phyloP scores from a whole-genome alignment of 2,113 vertebrate species.

The Glaucidium brasilianum region DNA sequence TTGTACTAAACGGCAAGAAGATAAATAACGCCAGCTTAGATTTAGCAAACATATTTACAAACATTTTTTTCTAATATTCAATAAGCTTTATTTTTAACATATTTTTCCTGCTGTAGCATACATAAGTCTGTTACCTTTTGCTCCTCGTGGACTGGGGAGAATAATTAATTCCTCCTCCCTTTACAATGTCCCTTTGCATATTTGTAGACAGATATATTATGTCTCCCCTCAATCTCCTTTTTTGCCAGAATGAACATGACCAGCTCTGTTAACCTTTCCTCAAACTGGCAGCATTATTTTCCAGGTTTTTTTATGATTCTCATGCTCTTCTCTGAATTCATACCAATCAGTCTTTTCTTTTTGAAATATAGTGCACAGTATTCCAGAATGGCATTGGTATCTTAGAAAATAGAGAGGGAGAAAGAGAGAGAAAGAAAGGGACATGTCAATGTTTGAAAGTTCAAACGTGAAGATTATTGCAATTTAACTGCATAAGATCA shows the following conservation, averaged over 20 bases:
- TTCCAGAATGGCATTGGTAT: not conserved
- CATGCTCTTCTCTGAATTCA: not conserved
- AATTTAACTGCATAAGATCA: not conserved
- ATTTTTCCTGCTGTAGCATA: not conserved
- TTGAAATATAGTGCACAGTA: not conserved
- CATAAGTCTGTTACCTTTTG: not conserved
- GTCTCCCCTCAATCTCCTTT: not conserved
- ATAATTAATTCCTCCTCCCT: not conserved
- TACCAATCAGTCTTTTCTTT: not conserved
- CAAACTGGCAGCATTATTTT: not conserved
- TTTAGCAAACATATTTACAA: not conserved
- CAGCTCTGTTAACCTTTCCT: not conserved
- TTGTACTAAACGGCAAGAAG: not conserved
- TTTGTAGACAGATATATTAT: conserved; percentile 1
- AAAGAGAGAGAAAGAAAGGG: not conserved
- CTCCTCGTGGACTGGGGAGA: not conserved
- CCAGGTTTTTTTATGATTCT: not conserved
- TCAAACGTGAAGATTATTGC: not conserved
- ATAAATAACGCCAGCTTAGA: not conserved
- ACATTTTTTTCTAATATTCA: conserved; percentile 11
- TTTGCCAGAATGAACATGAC: not conserved
- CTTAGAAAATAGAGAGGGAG: not conserved
- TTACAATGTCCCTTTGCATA: not conserved
- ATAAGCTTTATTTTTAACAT: not conserved
- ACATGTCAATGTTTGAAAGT: not conserved